Base-by-base conservation (phyloP, 2,888 invertebrate genomes). In the Sylvicola cinctus region DNA sequence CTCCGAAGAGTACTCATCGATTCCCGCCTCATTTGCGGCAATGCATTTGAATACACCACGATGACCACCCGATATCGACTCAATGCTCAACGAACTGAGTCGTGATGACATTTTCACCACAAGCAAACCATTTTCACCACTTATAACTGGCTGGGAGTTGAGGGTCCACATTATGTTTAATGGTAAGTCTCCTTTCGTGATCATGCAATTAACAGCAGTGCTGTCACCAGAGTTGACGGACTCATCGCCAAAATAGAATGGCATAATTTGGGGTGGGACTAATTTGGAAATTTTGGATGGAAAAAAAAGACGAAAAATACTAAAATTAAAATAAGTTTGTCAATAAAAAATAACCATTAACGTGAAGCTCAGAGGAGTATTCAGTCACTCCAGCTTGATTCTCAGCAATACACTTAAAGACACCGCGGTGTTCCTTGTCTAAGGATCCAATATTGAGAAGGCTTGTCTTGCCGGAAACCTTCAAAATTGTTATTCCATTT, bases 181-280 rank as follows among this genome's bases (percentile, higher is more conserved):
- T 2, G 81, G 81, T 36, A 70, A 60, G 57, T 83, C 81, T 39
- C 81, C 78, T 54, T 74, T 70, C 34, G 68, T 68, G 32, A 73
- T 68, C 41, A 72, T 68, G 52, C 78, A 79, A 36, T 65, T 67
- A 32, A 75, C 63, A 36, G 74, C 74, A 32, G 72, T 69, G 41
- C 69, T 63, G 44, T 77, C 75, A 4, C 76, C 77, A 35, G 74
- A 70, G 47, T 76, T 74, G 37, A 74, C 66, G 38, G 74, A 66
- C 45, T 74, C 72, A 36, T 74, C 73, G 42, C 74, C 76, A 48
- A 78, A 74, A 43, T 66, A 63, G 50, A 78, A 71, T 36, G 73
- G 74, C 48, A 69, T 66, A 52, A 77, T 72, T 63, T 72, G 70
- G 44, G 74, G 75, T 45, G 67, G 58, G 54, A 74, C 73, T 74